Base-by-base conservation (phyloP, 2,888 invertebrate species). In the Andrena dorsata region DNA sequence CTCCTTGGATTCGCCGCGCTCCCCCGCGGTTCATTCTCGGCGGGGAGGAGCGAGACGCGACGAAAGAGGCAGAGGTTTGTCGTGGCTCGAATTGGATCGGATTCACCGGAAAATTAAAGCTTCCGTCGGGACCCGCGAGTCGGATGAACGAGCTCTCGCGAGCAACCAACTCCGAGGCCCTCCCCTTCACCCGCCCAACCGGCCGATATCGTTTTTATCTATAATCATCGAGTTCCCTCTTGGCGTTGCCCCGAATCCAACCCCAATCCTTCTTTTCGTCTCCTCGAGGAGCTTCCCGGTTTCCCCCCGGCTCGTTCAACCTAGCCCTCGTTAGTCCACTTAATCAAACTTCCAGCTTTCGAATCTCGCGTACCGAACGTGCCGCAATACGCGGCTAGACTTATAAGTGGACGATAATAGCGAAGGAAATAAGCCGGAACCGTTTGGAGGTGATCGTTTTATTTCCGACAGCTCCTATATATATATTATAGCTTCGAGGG, bases 81-180 rank as follows among this genome's bases (percentile, higher is more conserved):
- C 23, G 56, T 60, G 35, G 26, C 65, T 71, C 60, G 74, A 76
- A 86, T 85, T 79, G 80, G 47, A 79, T 72, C 61, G 66, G 78
- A 76, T 78, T 75, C 82, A 69, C 73, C 68, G 83, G 82, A 85
- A 87, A 86, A 87, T 87, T 79, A 85, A 86, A 83, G 66, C 81
- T 71, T 71, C 70, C 76, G 47, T 73, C 63, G 64, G 69, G 63
- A 61, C 30, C 58, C 51, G 66, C 76, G 72, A 56, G 70, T 73
- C 70, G 64, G 75, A 35, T 13, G n/a, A 53, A 58, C 63, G 53
- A 56, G 49, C 20, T 77, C 32, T 77, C 32, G 51, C 72, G 68
- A 35, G 41, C 35, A 13, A 61, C 6, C 61, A 49, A 76, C 49
- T 47, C 49, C n/a, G 16, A 64, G 35, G 60, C 56, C 35, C 32